Percentiles rank a stretch among this genome's conserved stretches.
phyloP scores from a whole-genome alignment of 2,797 vertebrate species.

The Anguilla anguilla region DNA sequence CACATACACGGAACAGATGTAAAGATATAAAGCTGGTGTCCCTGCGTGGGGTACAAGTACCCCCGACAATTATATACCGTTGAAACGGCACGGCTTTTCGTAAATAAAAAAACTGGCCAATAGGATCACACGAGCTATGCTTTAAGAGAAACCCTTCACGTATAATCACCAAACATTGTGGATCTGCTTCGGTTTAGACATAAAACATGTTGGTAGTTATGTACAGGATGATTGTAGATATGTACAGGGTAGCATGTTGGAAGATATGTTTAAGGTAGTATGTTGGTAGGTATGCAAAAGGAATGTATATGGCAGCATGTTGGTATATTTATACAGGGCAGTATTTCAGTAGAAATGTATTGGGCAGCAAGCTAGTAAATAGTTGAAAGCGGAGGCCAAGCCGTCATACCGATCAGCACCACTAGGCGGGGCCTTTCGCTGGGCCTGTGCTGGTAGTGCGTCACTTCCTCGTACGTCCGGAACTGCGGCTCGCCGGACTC shows the following conservation, averaged over 20 bases:
- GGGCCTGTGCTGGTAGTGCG: conserved; percentile 76
- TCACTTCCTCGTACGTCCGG: conserved; percentile 89
- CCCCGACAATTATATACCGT: too few species aligned
- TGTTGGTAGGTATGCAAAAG: neutral
- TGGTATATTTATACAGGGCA: too few species aligned
- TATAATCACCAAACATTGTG: too few species aligned
- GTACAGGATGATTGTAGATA: neutral
- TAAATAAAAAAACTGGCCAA: too few species aligned
- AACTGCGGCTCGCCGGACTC: conserved; percentile 69
- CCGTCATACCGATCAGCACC: conserved; percentile 83
- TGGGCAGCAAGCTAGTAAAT: too few species aligned
- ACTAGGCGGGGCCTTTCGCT: conserved; percentile 84
- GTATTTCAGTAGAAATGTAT: too few species aligned
- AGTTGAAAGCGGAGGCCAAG: neutral
- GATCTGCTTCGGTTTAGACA: too few species aligned
- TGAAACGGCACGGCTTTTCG: too few species aligned
- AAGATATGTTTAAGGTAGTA: neutral
- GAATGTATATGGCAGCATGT: too few species aligned
- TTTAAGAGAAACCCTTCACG: too few species aligned
- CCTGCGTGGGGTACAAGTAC: neutral
- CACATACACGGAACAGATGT: neutral
- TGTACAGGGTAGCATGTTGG: neutral
- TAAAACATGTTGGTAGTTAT: neutral
- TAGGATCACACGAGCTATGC: too few species aligned
- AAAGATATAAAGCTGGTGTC: neutral